Evolutionary conservation across 1,140 invertebrate species (phyloP).

Genomic region (Cheumatopsyche charites): DNA sequence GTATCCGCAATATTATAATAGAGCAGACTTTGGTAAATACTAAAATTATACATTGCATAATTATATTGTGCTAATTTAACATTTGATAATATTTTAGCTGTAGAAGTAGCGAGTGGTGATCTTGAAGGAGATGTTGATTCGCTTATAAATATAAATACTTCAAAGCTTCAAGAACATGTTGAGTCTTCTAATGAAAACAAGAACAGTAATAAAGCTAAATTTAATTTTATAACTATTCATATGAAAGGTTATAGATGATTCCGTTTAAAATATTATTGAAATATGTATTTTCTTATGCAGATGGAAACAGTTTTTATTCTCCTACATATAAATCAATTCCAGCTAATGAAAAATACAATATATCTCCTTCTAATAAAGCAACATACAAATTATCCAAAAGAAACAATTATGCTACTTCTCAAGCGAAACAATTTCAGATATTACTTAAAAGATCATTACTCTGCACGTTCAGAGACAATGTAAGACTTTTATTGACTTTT

Average conservation of each 20-base stretch:
- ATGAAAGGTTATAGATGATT: too few relatives aligned
- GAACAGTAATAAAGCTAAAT: slow-evolving; percentile 24
- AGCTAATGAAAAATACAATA: slow-evolving; percentile 1
- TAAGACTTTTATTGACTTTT: slow-evolving; percentile 50
- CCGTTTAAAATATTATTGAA: too few relatives aligned
- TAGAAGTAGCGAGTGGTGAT: slow-evolving; percentile 57
- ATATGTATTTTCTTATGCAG: too few relatives aligned
- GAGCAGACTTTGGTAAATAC: slow-evolving; percentile 67
- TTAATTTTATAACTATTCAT: too few relatives aligned
- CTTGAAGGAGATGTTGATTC: slow-evolving; percentile 52
- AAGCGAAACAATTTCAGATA: slow-evolving; percentile 65
- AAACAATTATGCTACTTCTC: slow-evolving; percentile 52
- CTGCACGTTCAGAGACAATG: slow-evolving; percentile 68
- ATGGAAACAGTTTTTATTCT: not conserved
- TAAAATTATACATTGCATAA: not conserved
- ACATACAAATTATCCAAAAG: not conserved
- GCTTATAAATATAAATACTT: slow-evolving; percentile 22
- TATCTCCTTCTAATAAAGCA: not conserved
- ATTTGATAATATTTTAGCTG: slow-evolving; percentile 50
- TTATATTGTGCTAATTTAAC: slow-evolving; percentile 7
- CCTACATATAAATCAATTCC: not conserved
- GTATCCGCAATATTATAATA: slow-evolving; percentile 73
- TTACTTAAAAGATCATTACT: slow-evolving; percentile 67
- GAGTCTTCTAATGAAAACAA: slow-evolving; percentile 23
- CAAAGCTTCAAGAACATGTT: slow-evolving; percentile 18